These are phyloP conservation scores for Bombus pascuorum DNA, from an alignment of 1,140 invertebrate genomes.

Conservation along the genomic window DNA sequence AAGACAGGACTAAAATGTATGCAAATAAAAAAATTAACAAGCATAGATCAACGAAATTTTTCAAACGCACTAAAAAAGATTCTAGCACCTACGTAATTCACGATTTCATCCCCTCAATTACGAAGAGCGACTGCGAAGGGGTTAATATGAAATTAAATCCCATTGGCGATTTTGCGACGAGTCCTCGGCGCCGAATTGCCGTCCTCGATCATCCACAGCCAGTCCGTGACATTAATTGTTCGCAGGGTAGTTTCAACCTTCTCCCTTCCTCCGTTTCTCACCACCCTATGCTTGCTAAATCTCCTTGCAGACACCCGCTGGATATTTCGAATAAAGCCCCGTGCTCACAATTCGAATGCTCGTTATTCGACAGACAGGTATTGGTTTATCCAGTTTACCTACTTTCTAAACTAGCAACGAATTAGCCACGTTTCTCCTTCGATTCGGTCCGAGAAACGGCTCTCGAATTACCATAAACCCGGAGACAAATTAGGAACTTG, in stretches of 20 bases:
- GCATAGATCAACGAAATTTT: too few species aligned
- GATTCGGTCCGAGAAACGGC: slow-evolving; percentile 8
- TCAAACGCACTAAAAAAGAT: too few species aligned
- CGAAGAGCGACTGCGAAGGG: neutral
- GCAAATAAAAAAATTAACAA: too few species aligned
- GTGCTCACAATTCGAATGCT: neutral
- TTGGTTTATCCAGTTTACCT: slow-evolving; percentile 61
- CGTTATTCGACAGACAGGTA: neutral
- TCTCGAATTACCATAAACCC: slow-evolving; percentile 61
- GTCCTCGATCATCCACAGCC: slow-evolving; percentile 40
- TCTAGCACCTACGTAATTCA: neutral
- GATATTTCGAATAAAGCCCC: slow-evolving; percentile 21
- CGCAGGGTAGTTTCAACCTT: slow-evolving; percentile 28
- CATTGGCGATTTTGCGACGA: slow-evolving; percentile 9
- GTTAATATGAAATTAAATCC: slow-evolving; percentile 47
- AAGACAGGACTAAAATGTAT: too few species aligned
- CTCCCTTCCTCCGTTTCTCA: neutral
- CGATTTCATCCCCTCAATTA: neutral
- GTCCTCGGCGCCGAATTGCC: slow-evolving; percentile 17
- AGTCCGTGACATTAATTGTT: slow-evolving; percentile 54
- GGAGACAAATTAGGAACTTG: slow-evolving; percentile 62
- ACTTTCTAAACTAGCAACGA: slow-evolving; percentile 52
- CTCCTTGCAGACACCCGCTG: neutral
- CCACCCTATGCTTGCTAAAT: neutral
- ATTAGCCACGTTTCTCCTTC: slow-evolving; percentile 46